A percentile compares a stretch with the other conserved stretches of the same genome.
Evolutionary conservation across 2,888 invertebrate species (phyloP).

Genomic region (Gnatocerus cornutus): DNA sequence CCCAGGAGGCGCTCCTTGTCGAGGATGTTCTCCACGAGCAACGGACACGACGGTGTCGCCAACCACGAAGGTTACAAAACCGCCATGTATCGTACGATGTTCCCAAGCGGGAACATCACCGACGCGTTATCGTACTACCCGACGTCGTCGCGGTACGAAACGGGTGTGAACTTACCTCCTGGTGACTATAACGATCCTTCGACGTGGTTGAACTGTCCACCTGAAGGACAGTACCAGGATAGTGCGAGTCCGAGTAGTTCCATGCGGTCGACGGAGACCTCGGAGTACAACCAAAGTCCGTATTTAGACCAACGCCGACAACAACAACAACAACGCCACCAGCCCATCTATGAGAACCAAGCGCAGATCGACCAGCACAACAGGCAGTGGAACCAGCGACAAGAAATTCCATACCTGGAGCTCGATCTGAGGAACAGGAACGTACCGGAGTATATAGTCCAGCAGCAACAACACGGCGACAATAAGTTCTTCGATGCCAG

Average conservation of each 20-base stretch:
- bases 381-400: slow-evolving; percentile 66
- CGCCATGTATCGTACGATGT: slow-evolving; percentile 79
- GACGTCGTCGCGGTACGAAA: slow-evolving; percentile 78
- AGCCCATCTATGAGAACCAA: slow-evolving; percentile 65
- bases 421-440: slow-evolving; percentile 73
- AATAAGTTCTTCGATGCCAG: slow-evolving; percentile 73
- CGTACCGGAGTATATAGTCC: slow-evolving; percentile 71
- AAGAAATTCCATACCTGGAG: slow-evolving; percentile 70
- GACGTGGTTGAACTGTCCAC: slow-evolving; percentile 72
- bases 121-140: slow-evolving; percentile 90
- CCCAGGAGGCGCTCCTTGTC: slow-evolving; percentile 71
- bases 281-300: slow-evolving; percentile 71
- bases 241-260: slow-evolving; percentile 77
- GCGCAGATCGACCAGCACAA: slow-evolving; percentile 63
- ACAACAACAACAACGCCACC: neutral
- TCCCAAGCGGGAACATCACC: slow-evolving; percentile 82
- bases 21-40: slow-evolving; percentile 75
- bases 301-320: slow-evolving; percentile 63
- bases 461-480: slow-evolving; percentile 63
- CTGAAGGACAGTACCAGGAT: slow-evolving; percentile 71
- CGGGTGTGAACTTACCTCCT: slow-evolving; percentile 72
- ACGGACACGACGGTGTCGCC: slow-evolving; percentile 73
- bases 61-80: slow-evolving; percentile 79
- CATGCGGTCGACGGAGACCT: slow-evolving; percentile 76
- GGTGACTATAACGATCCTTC: slow-evolving; percentile 75